These are phyloP conservation scores for Pygmarrhopalites habei DNA, from an alignment of 1,140 invertebrate genomes.

Conservation along the genomic window DNA sequence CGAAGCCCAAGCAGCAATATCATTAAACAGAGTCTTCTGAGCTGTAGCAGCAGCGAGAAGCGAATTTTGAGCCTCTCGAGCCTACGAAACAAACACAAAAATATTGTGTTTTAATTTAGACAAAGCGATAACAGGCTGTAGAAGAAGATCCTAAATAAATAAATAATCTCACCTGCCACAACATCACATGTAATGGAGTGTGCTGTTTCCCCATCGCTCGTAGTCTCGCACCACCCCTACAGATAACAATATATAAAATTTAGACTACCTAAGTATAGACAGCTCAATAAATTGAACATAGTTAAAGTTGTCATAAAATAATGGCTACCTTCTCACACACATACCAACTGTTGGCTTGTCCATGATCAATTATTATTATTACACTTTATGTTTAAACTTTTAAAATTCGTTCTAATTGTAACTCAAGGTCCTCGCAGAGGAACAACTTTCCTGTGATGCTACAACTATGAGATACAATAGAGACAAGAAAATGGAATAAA, in stretches of 20 bases:
- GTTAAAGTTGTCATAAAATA: neutral
- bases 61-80: constrained; percentile 48
- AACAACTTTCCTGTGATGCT: too few species aligned
- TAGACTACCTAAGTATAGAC: neutral
- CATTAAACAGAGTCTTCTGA: constrained; percentile 48
- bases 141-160: too few species aligned
- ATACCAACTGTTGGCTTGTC: constrained; percentile 16
- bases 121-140: too few species aligned
- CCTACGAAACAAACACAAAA: too few species aligned
- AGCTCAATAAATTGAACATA: neutral
- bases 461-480: too few species aligned
- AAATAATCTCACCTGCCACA: too few species aligned
- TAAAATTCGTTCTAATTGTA: too few species aligned
- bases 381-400: too few species aligned
- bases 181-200: constrained; percentile 49
- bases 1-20: constrained; percentile 50
- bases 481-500: too few species aligned
- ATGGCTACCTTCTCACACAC: constrained; percentile 10
- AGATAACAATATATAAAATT: constrained; percentile 35
- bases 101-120: too few species aligned
- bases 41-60: constrained; percentile 48
- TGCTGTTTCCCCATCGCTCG: constrained; percentile 49
- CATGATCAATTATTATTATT: too few species aligned
- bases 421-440: too few species aligned
- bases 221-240: constrained; percentile 51